A percentile compares a stretch with the other conserved stretches of the same genome.
Evolutionary conservation across 2,888 invertebrate species (phyloP).

Genomic region (Cryptus armator): DNA sequence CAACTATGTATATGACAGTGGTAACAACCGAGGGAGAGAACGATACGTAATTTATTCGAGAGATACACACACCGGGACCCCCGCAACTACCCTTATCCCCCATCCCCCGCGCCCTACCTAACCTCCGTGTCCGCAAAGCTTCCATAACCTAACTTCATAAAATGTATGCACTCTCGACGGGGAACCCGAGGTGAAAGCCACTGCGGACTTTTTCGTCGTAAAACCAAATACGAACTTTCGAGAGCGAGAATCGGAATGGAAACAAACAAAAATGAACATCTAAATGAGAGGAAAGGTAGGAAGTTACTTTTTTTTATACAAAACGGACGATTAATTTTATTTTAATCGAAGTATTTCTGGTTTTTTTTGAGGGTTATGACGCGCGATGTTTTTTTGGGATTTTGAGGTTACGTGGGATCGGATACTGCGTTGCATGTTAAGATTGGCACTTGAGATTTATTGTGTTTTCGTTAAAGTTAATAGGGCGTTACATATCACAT

Average conservation of each 20-base stretch:
- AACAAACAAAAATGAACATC: not conserved
- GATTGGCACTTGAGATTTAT: too few relatives aligned
- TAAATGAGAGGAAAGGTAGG: not conserved
- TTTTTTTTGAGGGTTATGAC: too few relatives aligned
- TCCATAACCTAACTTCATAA: conserved; percentile 10
- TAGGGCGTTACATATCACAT: too few relatives aligned
- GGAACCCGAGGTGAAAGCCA: not conserved
- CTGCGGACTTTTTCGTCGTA: not conserved
- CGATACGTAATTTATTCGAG: conserved; percentile 48
- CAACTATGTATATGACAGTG: conserved; percentile 13
- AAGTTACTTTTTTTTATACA: too few relatives aligned
- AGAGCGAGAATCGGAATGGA: not conserved
- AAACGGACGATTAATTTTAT: too few relatives aligned
- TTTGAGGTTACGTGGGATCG: too few relatives aligned
- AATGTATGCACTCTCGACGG: not conserved
- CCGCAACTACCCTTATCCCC: not conserved
- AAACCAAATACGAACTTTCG: not conserved
- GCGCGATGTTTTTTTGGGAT: too few relatives aligned
- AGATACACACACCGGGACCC: not conserved
- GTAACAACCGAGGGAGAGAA: conserved; percentile 14
- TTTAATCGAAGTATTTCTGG: too few relatives aligned
- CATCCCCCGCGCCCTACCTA: too few relatives aligned
- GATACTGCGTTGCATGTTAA: too few relatives aligned
- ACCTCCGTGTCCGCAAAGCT: not conserved
- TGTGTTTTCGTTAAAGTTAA: too few relatives aligned